phyloP scores from a whole-genome alignment of 1,140 invertebrate species.

The Grapholita molesta region DNA sequence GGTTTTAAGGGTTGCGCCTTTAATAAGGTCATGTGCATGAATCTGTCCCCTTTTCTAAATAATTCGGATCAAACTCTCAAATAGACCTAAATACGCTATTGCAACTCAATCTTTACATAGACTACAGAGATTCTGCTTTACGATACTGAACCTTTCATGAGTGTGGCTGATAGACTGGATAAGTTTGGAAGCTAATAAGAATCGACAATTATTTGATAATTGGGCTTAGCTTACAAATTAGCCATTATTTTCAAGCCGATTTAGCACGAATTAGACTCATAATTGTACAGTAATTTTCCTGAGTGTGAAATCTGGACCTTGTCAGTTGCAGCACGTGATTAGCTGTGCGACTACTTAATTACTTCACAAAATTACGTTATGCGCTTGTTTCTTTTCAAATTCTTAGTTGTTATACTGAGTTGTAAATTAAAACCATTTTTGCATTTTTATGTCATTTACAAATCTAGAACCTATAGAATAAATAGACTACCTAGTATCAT shows the following conservation, averaged over 20 bases:
- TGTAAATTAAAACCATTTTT: too few species aligned
- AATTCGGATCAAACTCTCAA: neutral
- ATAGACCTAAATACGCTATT: neutral
- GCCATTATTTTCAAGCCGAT: neutral
- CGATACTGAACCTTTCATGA: too few species aligned
- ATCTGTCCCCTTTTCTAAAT: neutral
- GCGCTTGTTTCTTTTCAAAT: neutral
- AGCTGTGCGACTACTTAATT: neutral
- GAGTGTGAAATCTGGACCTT: conserved; percentile 9
- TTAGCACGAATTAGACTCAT: neutral
- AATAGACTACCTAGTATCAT: too few species aligned
- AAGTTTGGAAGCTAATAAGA: neutral
- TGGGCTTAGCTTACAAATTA: neutral
- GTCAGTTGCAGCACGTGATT: neutral
- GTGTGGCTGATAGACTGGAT: neutral
- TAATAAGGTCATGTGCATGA: too few species aligned
- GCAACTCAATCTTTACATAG: too few species aligned
- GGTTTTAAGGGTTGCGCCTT: too few species aligned
- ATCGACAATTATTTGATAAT: neutral
- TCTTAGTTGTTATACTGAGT: too few species aligned
- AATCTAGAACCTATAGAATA: too few species aligned
- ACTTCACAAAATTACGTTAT: neutral
- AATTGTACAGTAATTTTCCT: conserved; percentile 9
- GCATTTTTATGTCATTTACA: too few species aligned
- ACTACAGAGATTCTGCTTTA: too few species aligned